A percentile compares a stretch with the other conserved stretches of the same genome.
Evolutionary conservation across 1,140 invertebrate species (phyloP).

Genomic region (Drosophila obscura): DNA sequence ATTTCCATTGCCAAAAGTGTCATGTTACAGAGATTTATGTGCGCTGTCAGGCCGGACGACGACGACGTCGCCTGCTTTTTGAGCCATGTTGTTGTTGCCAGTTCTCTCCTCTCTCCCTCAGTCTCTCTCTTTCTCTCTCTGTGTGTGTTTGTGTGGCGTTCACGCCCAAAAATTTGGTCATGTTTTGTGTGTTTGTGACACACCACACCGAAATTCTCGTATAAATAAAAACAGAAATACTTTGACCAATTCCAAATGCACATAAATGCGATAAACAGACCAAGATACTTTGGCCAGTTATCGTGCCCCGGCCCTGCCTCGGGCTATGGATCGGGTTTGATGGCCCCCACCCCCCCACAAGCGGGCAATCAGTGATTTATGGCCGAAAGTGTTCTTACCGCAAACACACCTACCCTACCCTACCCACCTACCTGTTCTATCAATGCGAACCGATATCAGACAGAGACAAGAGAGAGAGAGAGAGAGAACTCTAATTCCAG

Average conservation of each 20-base stretch:
- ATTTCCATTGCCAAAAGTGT: slow-evolving; percentile 84
- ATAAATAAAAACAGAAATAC: slow-evolving; percentile 62
- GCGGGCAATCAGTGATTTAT: slow-evolving; percentile 63
- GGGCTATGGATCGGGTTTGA: slow-evolving; percentile 37
- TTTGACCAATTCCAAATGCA: slow-evolving; percentile 78
- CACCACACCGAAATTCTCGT: slow-evolving; percentile 46
- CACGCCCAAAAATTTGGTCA: slow-evolving; percentile 81
- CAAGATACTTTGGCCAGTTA: slow-evolving; percentile 68
- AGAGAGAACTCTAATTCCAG: slow-evolving; percentile 15
- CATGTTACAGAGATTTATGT: slow-evolving; percentile 84
- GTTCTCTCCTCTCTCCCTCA: too few relatives aligned
- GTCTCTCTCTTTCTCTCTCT: slow-evolving; percentile 5
- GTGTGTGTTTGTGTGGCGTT: slow-evolving; percentile 40
- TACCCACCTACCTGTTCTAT: slow-evolving; percentile 45
- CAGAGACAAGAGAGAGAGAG: too few relatives aligned
- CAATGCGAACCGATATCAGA: slow-evolving; percentile 12
- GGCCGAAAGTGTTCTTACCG: slow-evolving; percentile 51
- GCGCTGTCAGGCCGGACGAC: slow-evolving; percentile 69
- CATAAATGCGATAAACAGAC: slow-evolving; percentile 51
- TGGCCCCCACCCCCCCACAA: too few relatives aligned
- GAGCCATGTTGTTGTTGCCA: slow-evolving; percentile 47
- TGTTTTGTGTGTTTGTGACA: slow-evolving; percentile 73
- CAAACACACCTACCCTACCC: slow-evolving; percentile 2
- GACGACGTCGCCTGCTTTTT: slow-evolving; percentile 45
- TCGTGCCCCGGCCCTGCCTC: slow-evolving; percentile 50